A percentile compares a stretch with the other conserved stretches of the same genome.
These are phyloP conservation scores for Bradypodion pumilum DNA, from an alignment of 2,797 vertebrate genomes.

Conservation along the genomic window DNA sequence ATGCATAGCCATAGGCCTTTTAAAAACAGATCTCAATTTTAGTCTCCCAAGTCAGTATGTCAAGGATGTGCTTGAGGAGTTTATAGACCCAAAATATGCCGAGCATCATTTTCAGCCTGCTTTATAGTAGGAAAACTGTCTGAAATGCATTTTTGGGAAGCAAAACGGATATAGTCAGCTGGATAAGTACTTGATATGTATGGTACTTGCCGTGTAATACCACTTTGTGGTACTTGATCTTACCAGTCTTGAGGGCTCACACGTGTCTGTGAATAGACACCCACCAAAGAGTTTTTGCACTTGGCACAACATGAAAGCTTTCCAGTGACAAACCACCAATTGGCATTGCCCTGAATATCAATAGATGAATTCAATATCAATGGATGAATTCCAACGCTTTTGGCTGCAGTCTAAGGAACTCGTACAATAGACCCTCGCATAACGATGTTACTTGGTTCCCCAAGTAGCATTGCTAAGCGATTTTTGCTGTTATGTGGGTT, in stretches of 20 bases:
- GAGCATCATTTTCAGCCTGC: too few relatives aligned
- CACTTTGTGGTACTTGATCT: too few relatives aligned
- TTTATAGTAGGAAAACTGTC: too few relatives aligned
- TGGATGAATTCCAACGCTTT: neutral
- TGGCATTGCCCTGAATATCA: neutral
- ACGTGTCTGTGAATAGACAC: neutral
- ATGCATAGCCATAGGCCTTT: neutral
- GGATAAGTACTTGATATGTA: too few relatives aligned
- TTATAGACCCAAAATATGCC: neutral
- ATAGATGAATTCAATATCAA: neutral
- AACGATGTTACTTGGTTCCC: too few relatives aligned
- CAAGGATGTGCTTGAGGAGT: neutral
- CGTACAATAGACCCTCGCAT: too few relatives aligned
- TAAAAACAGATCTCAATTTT: too few relatives aligned
- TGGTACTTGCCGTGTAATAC: neutral
- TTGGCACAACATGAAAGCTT: neutral
- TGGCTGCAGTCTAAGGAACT: neutral
- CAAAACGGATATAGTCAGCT: neutral
- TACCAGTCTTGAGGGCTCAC: neutral
- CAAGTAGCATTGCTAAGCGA: too few relatives aligned
- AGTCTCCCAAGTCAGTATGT: too few relatives aligned
- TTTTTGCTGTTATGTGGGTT: too few relatives aligned
- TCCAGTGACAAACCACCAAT: neutral
- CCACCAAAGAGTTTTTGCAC: neutral
- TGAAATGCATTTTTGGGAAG: neutral